phyloP scores from a whole-genome alignment of 1,140 invertebrate species.

The Drosophila albomicans region DNA sequence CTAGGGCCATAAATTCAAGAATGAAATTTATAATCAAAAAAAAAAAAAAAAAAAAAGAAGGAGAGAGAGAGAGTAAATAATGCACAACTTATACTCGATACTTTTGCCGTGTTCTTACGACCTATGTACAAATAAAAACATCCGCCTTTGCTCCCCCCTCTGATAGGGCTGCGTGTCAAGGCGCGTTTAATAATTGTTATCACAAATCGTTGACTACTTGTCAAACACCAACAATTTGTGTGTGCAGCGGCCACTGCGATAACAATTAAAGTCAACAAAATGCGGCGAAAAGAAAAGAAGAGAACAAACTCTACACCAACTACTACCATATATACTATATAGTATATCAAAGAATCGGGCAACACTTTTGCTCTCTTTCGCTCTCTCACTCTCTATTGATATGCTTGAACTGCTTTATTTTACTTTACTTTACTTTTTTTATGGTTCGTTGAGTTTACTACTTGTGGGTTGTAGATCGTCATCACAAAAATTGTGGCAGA shows the following conservation, averaged over 20 bases:
- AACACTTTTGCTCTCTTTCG: neutral
- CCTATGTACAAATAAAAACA: conserved; percentile 63
- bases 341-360: neutral
- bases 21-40: conserved; percentile 62
- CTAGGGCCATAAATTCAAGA: conserved; percentile 66
- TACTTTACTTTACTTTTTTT: conserved; percentile 34
- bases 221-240: conserved; percentile 77
- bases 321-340: neutral
- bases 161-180: conserved; percentile 51
- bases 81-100: neutral
- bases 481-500: conserved; percentile 28
- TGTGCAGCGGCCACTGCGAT: conserved; percentile 62
- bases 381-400: conserved; percentile 36
- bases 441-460: conserved; percentile 70
- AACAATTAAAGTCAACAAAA: conserved; percentile 78
- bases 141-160: conserved; percentile 32
- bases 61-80: neutral
- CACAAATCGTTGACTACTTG: conserved; percentile 78
- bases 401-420: conserved; percentile 63
- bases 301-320: too few species aligned
- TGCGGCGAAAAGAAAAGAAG: conserved; percentile 36
- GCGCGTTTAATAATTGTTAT: conserved; percentile 66
- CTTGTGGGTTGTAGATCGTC: conserved; percentile 35
- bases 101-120: conserved; percentile 10
- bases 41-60: neutral